A percentile compares a stretch with the other conserved stretches of the same genome.
phyloP scores from a whole-genome alignment of 2,113 vertebrate genomes.

The Podocnemis expansa region DNA sequence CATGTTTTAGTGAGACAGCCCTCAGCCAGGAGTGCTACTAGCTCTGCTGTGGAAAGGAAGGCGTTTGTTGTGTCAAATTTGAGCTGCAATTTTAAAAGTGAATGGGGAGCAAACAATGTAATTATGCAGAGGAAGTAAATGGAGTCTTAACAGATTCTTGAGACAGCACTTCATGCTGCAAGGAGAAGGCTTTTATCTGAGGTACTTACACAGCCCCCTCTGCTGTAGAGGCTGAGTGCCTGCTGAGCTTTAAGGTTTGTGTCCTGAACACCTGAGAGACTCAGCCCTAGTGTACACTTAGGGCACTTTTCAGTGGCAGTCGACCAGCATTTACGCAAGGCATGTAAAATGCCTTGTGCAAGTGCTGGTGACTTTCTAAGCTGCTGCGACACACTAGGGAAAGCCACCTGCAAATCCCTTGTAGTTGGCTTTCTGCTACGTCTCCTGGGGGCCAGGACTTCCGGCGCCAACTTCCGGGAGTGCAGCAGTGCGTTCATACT shows the following conservation, averaged over 20 bases:
- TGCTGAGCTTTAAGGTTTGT: neutral
- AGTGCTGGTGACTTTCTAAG: too few relatives aligned
- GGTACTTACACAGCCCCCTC: constrained; percentile 33
- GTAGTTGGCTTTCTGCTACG: too few relatives aligned
- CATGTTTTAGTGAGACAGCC: neutral
- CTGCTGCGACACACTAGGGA: too few relatives aligned
- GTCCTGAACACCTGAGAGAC: neutral
- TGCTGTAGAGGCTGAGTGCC: neutral
- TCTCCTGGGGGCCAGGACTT: too few relatives aligned
- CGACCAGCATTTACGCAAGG: too few relatives aligned
- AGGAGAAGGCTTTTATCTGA: constrained; percentile 39
- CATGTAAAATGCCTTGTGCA: too few relatives aligned
- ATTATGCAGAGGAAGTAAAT: constrained; percentile 59
- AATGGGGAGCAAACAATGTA: constrained; percentile 56
- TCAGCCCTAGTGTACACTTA: too few relatives aligned
- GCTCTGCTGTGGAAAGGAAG: constrained; percentile 2
- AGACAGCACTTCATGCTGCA: constrained; percentile 19
- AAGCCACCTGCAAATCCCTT: too few relatives aligned
- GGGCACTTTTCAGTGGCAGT: too few relatives aligned
- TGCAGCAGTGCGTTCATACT: too few relatives aligned
- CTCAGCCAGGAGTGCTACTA: neutral
- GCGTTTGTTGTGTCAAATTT: neutral
- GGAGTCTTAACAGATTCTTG: constrained; percentile 53
- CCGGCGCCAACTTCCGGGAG: too few relatives aligned
- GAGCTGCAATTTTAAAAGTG: constrained; percentile 59